Conservation (phyloP, 2,113 vertebrate species). For the Aspidoscelis tigris region DNA sequence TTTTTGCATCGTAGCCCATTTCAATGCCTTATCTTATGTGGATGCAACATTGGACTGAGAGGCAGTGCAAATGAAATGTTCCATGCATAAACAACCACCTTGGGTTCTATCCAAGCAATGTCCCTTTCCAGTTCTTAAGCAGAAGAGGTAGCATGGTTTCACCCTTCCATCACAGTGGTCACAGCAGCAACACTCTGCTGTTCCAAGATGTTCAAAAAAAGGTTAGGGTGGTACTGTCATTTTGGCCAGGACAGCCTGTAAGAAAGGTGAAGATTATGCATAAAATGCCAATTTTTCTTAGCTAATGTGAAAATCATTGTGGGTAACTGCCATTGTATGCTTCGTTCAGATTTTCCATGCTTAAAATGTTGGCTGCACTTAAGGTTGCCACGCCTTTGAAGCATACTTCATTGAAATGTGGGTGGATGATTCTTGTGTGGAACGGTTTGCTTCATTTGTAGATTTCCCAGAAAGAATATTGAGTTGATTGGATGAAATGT, state of each 20-base stretch:
- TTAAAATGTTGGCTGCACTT: background rate
- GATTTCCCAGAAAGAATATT: conserved; percentile 1
- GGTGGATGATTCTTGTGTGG: conserved; percentile 6
- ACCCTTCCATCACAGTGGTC: too few relatives aligned
- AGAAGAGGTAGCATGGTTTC: too few relatives aligned
- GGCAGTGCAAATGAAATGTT: too few relatives aligned
- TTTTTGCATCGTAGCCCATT: too few relatives aligned
- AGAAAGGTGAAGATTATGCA: background rate
- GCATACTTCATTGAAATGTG: conserved; percentile 11
- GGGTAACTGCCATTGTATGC: too few relatives aligned
- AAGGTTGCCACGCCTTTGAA: background rate
- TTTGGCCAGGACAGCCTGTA: background rate
- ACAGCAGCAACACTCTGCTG: background rate
- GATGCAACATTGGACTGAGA: too few relatives aligned
- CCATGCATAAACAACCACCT: too few relatives aligned
- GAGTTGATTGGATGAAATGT: background rate
- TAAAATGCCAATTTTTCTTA: background rate
- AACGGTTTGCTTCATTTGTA: conserved; percentile 1
- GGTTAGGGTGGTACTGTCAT: too few relatives aligned
- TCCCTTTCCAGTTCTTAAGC: too few relatives aligned
- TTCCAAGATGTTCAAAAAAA: background rate
- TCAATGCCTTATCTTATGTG: too few relatives aligned
- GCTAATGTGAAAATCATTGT: background rate
- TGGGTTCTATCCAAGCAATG: too few relatives aligned
- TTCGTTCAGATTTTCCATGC: conserved; percentile 9